A percentile compares a stretch with the other conserved stretches of the same genome.
These are phyloP conservation scores for Germaria angustata DNA, from an alignment of 2,888 invertebrate genomes.

Conservation along the genomic window DNA sequence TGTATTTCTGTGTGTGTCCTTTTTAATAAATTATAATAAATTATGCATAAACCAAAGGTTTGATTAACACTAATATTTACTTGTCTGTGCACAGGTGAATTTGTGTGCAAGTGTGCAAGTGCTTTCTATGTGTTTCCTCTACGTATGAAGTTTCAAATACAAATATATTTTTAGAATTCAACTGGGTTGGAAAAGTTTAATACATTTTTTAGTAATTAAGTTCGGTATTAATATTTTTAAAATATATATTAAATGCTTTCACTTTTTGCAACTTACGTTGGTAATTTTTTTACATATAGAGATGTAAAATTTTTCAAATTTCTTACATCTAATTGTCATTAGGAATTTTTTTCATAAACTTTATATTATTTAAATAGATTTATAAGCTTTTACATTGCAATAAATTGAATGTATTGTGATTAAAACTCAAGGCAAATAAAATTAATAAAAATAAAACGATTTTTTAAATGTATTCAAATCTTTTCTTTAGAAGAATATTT, in stretches of 20 bases:
- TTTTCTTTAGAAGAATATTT: no score
- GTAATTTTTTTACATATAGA: constrained; percentile 57
- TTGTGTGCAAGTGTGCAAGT: not conserved
- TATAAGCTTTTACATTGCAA: no score
- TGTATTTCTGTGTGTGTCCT: not conserved
- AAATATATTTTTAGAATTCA: not conserved
- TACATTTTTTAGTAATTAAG: no score
- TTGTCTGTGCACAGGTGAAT: not conserved
- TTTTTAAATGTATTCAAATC: no score
- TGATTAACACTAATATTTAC: not conserved
- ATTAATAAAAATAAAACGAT: no score
- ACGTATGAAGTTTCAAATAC: not conserved
- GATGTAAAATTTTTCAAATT: constrained; percentile 48
- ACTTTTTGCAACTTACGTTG: constrained; percentile 51
- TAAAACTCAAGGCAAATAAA: no score
- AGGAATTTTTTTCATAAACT: not conserved
- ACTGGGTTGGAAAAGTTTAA: not conserved
- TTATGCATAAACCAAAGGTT: constrained; percentile 17
- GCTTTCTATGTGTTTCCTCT: not conserved
- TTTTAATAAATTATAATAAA: constrained; percentile 6
- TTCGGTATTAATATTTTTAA: not conserved
- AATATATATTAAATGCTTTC: not conserved
- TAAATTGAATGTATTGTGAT: no score
- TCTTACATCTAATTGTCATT: constrained; percentile 52
- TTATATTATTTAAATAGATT: not conserved